Evolutionary conservation across 1,140 invertebrate genomes (phyloP).

Genomic region (Thrips palmi): DNA sequence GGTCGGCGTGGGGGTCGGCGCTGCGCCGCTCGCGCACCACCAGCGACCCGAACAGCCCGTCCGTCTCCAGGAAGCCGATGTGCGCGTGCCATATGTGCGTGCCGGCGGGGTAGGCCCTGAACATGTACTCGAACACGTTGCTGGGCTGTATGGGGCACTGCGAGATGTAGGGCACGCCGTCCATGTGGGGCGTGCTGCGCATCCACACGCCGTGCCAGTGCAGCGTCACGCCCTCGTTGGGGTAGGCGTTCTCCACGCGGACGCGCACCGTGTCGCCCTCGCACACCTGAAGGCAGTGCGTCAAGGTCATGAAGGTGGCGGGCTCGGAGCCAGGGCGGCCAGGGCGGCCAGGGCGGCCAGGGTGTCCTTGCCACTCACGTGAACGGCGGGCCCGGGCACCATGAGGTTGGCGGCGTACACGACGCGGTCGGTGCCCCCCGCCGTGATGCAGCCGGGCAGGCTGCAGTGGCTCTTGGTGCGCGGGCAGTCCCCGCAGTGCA

Average conservation of each 20-base stretch:
- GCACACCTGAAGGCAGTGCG: slow-evolving; percentile 22
- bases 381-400: slow-evolving; percentile 29
- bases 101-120: slow-evolving; percentile 16
- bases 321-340: not conserved
- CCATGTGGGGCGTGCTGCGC: slow-evolving; percentile 30
- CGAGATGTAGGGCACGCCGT: slow-evolving; percentile 25
- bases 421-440: slow-evolving; percentile 24
- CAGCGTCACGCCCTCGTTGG: slow-evolving; percentile 24
- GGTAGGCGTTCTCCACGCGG: slow-evolving; percentile 24
- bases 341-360: not conserved
- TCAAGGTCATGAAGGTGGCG: not conserved
- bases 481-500: slow-evolving; percentile 13
- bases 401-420: slow-evolving; percentile 26
- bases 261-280: slow-evolving; percentile 26
- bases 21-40: slow-evolving; percentile 24
- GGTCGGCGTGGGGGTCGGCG: slow-evolving; percentile 19
- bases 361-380: slow-evolving; percentile 17
- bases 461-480: slow-evolving; percentile 19
- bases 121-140: slow-evolving; percentile 16
- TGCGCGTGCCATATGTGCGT: slow-evolving; percentile 21
- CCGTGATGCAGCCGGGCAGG: slow-evolving; percentile 26
- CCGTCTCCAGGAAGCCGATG: slow-evolving; percentile 28
- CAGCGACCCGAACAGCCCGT: slow-evolving; percentile 33
- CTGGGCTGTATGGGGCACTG: slow-evolving; percentile 17
- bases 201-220: slow-evolving; percentile 31